phyloP scores from a whole-genome alignment of 2,797 vertebrate species.

The Kryptopterus vitreolus region DNA sequence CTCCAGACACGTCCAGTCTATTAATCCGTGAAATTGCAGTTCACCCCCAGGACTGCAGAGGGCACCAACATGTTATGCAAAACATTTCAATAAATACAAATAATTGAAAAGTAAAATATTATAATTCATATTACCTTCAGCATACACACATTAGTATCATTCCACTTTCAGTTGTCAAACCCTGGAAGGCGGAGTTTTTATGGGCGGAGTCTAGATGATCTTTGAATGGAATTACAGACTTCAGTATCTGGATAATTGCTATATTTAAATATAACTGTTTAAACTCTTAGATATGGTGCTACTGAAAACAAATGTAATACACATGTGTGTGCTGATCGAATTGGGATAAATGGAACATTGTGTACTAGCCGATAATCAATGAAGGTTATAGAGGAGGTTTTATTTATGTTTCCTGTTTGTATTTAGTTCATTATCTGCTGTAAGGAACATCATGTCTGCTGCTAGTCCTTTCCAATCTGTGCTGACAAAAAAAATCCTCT shows the following conservation, averaged over 20 bases:
- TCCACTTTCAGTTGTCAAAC: not conserved
- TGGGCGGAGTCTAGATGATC: not conserved
- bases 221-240: not conserved
- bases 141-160: not conserved
- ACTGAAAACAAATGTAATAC: not conserved
- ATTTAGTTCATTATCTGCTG: slow-evolving; percentile 13
- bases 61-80: not conserved
- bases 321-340: not conserved
- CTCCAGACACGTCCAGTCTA: not conserved
- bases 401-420: not conserved
- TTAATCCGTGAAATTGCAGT: not conserved
- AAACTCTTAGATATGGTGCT: not conserved
- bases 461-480: slow-evolving; percentile 16
- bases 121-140: not conserved
- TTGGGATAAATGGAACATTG: not conserved
- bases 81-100: not conserved
- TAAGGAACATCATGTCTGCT: slow-evolving; percentile 21
- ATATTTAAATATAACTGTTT: no score
- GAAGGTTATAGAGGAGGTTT: not conserved
- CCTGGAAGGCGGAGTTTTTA: not conserved
- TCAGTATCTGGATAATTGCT: not conserved
- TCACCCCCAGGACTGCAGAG: not conserved
- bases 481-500: slow-evolving; percentile 33
- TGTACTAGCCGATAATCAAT: not conserved
- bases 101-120: not conserved